Evolutionary conservation across 2,888 invertebrate genomes (phyloP).

Genomic region (Campoplex nolae): DNA sequence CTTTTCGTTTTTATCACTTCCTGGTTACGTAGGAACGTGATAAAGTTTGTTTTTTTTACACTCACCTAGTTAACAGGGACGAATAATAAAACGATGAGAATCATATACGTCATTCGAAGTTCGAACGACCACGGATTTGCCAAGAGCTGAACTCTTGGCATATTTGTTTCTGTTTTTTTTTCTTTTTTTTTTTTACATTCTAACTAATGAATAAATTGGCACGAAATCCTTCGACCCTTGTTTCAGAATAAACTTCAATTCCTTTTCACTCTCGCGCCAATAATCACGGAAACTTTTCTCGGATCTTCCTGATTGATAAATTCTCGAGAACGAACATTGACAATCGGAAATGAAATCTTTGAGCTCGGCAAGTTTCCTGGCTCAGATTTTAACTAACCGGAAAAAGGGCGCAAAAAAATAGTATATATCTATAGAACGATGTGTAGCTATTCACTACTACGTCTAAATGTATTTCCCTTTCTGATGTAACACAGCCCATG

Average conservation of each 20-base stretch:
- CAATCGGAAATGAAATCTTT: slow-evolving; percentile 39
- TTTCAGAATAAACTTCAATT: neutral
- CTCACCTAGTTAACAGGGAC: too few relatives aligned
- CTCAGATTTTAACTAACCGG: slow-evolving; percentile 38
- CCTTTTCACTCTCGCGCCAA: slow-evolving; percentile 1
- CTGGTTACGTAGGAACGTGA: too few relatives aligned
- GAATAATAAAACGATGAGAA: too few relatives aligned
- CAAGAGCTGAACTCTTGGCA: neutral
- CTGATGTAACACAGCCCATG: slow-evolving; percentile 27
- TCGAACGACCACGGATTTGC: neutral
- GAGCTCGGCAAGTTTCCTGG: slow-evolving; percentile 8
- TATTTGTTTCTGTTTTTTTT: neutral
- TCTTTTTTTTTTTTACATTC: neutral
- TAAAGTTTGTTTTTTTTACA: too few relatives aligned
- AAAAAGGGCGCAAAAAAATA: neutral
- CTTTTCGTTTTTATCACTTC: too few relatives aligned
- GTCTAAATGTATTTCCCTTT: slow-evolving; percentile 34
- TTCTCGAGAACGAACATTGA: slow-evolving; percentile 2
- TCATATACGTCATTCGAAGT: too few relatives aligned
- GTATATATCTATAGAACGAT: neutral
- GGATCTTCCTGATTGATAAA: slow-evolving; percentile 15
- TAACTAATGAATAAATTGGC: neutral
- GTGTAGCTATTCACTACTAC: neutral
- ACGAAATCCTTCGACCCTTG: neutral
- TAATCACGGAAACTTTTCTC: slow-evolving; percentile 9